Base-by-base conservation (phyloP, 2,888 invertebrate genomes). In the Xestoiulus laeticollis region DNA sequence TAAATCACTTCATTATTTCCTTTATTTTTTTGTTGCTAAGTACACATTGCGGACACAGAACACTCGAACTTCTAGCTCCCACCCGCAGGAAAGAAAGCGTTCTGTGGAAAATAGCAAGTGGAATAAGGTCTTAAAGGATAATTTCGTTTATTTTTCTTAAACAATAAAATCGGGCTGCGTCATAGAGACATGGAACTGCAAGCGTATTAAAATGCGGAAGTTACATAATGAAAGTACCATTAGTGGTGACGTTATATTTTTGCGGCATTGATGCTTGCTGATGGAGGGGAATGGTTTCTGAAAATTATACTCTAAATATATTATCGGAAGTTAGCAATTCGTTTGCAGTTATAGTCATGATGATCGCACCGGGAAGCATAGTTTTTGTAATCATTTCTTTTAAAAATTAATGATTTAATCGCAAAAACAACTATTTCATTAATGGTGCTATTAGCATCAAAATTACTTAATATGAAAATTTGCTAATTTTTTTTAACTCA, bases 1-100 rank as follows among this genome's bases (percentile, higher is more conserved):
- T 68, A 68, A 68, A 68, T 68, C 68, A 68, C 68, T 68, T 68
- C 68, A 68, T 68, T 68, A 68, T 68, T 68, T 68, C 68, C 68
- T 26, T 68, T 68, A 59, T 68, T 68, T 68, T 22, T 68, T 22
- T 5, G 22, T 0, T 38, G 38, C 68, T 68, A 68, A 68, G 22
- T 68, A 68, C 68, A 68, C 68, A 68, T 8, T 68, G 68, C 26
- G 68, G 22, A 26, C 22, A 2, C 48, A 14, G 3, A 48, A 48
- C 16, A 48, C 48, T 48, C 48, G 12, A 48, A 48, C 48, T 22
- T 10, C 8, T 22, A n/a, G 26, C 22, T 22, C 26, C 68, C 68
- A 68, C 68, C 26, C 68, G 68, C 68, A 26, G 68, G 68, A 68
- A 68, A 22, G 68, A 68, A n/a, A 48, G 48, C 59, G 59, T 19